Evolutionary conservation across 2,797 vertebrate genomes (phyloP).

Genomic region (Pseudochromis fuscus): DNA sequence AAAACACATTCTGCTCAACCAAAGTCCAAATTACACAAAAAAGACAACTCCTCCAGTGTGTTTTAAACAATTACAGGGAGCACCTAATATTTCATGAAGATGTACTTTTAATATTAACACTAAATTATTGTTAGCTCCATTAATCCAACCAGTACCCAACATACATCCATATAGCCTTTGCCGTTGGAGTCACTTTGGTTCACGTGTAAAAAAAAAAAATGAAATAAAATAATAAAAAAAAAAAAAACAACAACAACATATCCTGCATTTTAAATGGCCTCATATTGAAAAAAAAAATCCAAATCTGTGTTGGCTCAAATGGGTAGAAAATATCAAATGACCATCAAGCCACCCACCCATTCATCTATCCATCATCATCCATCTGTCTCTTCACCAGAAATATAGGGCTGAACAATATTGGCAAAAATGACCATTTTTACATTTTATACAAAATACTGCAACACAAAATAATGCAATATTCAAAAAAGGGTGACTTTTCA

Average conservation of each 20-base stretch:
- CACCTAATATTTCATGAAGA: background rate
- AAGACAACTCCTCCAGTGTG: background rate
- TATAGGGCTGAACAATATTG: conserved; percentile 9
- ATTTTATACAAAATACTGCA: too few relatives aligned
- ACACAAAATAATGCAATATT: background rate
- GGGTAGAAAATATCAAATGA: conserved; percentile 35
- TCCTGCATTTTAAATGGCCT: background rate
- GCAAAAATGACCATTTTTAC: conserved; percentile 1
- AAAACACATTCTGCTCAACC: background rate
- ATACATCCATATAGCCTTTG: background rate
- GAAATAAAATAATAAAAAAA: too few relatives aligned
- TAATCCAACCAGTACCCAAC: background rate
- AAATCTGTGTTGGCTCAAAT: conserved; percentile 18
- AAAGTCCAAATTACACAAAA: background rate
- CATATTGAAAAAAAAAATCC: background rate
- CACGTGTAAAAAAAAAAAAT: conserved; percentile 2
- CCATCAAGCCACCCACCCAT: conserved; percentile 12
- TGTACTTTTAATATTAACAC: background rate
- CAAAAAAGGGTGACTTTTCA: conserved; percentile 3
- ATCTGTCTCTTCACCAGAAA: conserved; percentile 25
- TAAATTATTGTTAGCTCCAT: background rate
- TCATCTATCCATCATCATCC: conserved; percentile 21
- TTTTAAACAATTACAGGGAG: background rate
- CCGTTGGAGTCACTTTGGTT: background rate
- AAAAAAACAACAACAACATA: too few relatives aligned